Percentiles rank a stretch among this genome's conserved stretches.
Conservation (phyloP, 1,140 invertebrate species). For the Drosophila seguyi region DNA sequence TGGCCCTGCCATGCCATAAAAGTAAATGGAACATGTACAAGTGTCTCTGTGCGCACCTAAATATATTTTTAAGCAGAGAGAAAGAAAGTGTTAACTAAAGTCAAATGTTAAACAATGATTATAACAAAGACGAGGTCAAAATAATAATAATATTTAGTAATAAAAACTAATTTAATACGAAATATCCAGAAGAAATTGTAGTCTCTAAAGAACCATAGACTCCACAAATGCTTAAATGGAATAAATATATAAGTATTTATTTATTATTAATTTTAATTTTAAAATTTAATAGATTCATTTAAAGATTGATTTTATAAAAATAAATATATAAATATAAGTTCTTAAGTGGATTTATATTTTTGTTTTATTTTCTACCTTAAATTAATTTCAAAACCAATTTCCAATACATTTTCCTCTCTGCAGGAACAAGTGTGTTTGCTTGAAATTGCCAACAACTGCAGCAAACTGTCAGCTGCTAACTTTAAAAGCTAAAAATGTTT, state of each 20-base stretch:
- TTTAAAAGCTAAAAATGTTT: slow-evolving; percentile 81
- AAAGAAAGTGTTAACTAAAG: background rate
- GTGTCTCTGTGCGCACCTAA: slow-evolving; percentile 29
- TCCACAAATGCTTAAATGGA: background rate
- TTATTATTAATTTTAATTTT: background rate
- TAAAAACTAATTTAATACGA: background rate
- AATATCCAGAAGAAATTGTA: background rate
- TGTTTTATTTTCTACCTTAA: background rate
- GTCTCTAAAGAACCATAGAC: background rate
- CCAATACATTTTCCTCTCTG: slow-evolving; percentile 8
- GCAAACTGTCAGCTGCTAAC: slow-evolving; percentile 72
- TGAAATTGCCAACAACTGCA: slow-evolving; percentile 41
- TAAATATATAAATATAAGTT: too few relatives aligned
- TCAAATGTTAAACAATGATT: background rate
- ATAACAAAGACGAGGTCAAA: fast-evolving
- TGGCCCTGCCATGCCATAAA: slow-evolving; percentile 67
- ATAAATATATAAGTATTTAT: background rate
- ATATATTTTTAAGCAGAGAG: slow-evolving; percentile 3
- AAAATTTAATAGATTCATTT: background rate
- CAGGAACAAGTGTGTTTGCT: slow-evolving; percentile 11
- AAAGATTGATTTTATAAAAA: background rate
- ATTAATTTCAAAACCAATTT: background rate
- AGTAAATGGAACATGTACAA: slow-evolving; percentile 72
- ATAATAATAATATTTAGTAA: background rate
- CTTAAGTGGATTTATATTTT: background rate